These are phyloP conservation scores for Fringilla coelebs DNA, from an alignment of 2,797 vertebrate species.

Conservation along the genomic window DNA sequence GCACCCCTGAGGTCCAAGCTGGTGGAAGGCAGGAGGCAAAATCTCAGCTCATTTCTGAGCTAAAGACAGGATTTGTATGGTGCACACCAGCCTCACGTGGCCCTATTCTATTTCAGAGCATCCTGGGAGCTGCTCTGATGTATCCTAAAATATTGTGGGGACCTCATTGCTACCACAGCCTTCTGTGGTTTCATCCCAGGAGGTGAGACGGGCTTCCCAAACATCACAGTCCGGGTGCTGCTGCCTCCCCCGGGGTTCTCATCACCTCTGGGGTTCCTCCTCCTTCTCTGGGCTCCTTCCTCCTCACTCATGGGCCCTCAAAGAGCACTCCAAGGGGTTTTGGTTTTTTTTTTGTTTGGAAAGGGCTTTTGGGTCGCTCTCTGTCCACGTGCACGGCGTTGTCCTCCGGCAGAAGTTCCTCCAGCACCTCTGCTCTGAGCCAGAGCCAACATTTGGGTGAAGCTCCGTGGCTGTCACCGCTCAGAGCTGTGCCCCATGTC, in stretches of 20 bases:
- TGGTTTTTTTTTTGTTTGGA: too few relatives aligned
- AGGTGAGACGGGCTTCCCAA: background rate
- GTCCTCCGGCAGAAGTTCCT: background rate
- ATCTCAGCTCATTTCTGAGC: background rate
- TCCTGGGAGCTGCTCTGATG: background rate
- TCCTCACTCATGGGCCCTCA: background rate
- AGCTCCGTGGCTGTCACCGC: background rate
- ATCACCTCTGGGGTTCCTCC: background rate
- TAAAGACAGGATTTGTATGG: background rate
- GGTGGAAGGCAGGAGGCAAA: background rate
- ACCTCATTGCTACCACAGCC: fast-evolving
- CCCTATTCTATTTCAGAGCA: background rate
- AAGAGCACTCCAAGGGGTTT: background rate
- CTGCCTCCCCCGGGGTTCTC: background rate
- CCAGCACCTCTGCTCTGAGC: background rate
- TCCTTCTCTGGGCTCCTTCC: background rate
- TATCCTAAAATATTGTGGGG: background rate
- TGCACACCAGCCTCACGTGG: background rate
- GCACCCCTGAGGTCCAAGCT: background rate
- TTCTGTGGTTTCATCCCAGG: background rate
- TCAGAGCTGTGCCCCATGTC: background rate
- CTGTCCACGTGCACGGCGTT: fast-evolving
- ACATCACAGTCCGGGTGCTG: background rate
- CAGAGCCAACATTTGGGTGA: background rate
- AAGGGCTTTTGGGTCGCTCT: background rate